These are phyloP conservation scores for Drosophila prostipennis DNA, from an alignment of 2,888 invertebrate genomes.

Conservation along the genomic window DNA sequence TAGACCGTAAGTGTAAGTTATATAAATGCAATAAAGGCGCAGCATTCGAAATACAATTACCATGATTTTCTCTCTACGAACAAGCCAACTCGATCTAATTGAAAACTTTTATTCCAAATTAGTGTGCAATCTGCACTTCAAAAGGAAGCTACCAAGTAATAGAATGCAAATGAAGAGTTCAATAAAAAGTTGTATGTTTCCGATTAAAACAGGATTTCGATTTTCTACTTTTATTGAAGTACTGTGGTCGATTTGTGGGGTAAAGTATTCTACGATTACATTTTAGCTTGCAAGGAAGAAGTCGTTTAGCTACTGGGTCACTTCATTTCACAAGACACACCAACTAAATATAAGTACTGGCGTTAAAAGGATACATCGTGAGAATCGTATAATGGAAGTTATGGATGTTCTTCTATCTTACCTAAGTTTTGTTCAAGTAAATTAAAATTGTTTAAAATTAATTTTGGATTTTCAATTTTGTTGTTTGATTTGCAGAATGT, in stretches of 20 bases:
- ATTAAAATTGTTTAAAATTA: no score
- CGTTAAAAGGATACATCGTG: no score
- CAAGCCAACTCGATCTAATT: conserved; percentile 9
- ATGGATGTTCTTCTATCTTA: no score
- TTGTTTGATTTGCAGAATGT: no score
- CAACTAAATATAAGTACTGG: no score
- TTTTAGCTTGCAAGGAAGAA: no score
- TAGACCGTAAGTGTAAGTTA: conserved; percentile 37
- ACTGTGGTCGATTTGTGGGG: background rate
- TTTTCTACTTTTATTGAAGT: background rate
- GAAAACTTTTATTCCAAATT: conserved; percentile 26
- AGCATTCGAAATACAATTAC: conserved; percentile 33
- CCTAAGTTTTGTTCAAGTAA: no score
- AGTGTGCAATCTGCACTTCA: background rate
- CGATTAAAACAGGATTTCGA: conserved; percentile 42
- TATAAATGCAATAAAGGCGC: conserved; percentile 41
- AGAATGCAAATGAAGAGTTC: conserved; percentile 22
- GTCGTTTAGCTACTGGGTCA: no score
- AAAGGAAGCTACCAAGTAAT: conserved; percentile 10
- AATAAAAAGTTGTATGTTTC: conserved; percentile 70
- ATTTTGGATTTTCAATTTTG: no score
- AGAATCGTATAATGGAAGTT: no score
- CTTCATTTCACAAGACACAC: no score
- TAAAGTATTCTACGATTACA: background rate
- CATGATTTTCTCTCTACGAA: conserved; percentile 16